A percentile compares a stretch with the other conserved stretches of the same genome.
phyloP scores from a whole-genome alignment of 2,797 vertebrate species.

The Crocidura indochinensis region DNA sequence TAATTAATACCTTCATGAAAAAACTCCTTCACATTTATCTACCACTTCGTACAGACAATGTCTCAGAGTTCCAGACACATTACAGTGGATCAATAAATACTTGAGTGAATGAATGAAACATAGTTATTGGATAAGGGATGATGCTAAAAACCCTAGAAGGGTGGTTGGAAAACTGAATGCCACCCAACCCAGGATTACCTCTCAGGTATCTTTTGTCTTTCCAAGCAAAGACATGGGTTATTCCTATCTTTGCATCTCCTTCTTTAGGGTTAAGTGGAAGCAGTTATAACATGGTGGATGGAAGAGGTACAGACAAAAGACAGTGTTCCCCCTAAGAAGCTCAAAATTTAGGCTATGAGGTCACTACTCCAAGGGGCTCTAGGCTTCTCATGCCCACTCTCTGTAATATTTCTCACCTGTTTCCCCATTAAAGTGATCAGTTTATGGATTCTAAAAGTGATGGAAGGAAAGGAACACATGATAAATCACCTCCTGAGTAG shows the following conservation, averaged over 20 bases:
- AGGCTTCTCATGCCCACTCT: background rate
- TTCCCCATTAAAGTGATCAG: background rate
- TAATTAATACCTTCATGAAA: background rate
- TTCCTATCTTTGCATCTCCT: too few species aligned
- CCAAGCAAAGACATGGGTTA: background rate
- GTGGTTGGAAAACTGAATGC: too few species aligned
- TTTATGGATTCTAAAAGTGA: background rate
- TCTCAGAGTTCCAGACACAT: background rate
- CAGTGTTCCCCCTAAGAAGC: background rate
- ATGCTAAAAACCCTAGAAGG: background rate
- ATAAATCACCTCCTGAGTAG: background rate
- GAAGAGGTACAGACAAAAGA: background rate
- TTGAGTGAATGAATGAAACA: background rate
- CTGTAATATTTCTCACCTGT: background rate
- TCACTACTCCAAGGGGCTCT: too few species aligned
- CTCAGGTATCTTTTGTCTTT: background rate
- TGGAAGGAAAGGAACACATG: background rate
- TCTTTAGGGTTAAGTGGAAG: accelerated
- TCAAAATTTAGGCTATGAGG: background rate
- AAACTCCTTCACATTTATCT: background rate
- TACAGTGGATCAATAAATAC: background rate
- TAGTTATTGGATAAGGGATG: background rate
- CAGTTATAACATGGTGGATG: too few species aligned
- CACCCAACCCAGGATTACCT: background rate
- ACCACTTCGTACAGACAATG: background rate